Base-by-base conservation (phyloP, 2,888 invertebrate species). In the Lasioglossum malachurum region DNA sequence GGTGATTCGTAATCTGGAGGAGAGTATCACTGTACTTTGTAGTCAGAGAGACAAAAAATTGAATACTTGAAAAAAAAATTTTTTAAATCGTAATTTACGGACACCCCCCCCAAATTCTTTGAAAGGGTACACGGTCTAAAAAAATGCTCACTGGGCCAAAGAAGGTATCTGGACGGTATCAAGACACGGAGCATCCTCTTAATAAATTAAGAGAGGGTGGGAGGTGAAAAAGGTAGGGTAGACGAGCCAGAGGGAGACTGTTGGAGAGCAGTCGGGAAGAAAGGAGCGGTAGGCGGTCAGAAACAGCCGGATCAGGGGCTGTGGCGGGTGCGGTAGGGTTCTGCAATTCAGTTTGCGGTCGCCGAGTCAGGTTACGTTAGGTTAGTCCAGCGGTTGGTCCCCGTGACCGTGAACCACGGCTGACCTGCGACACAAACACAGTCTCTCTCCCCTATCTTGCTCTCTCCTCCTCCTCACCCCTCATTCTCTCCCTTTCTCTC, bases 381-480 rank as follows among this genome's bases (percentile, higher is more conserved):
- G 90, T 91, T 91, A 91, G 92, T 92, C 90, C 91, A 86, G 88
- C 90, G 90, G 90, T 93, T 91, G 90, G 91, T 92, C 91, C 89
- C 80, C 91, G 91, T 93, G 94, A 93, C 94, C 94, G 93, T 94
- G 94, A 95, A 94, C 94, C 92, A 88, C 89, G 91, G 91, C 92
- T 94, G 94, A 94, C 94, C 94, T 93, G 94, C 93, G 94, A 94
- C 94, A 94, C 94, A 93, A 94, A 93, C 93, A 93, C 91, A 86
- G 89, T 75, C 67, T 80, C 60, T 64, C 81, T 75, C 57, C 57
- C 35, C 86, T 84, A 89, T 88, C 89, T 41, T 53, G 74, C 71
- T 41, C n/a, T 75, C 73, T 75, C 19, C 4, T 67, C 19, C 31
- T 31, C 16, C 19, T 31, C 7, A 19, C 19, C 31, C 35, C 35